Conservation (phyloP, 2,113 vertebrate genomes). For the Microtus montanus region DNA sequence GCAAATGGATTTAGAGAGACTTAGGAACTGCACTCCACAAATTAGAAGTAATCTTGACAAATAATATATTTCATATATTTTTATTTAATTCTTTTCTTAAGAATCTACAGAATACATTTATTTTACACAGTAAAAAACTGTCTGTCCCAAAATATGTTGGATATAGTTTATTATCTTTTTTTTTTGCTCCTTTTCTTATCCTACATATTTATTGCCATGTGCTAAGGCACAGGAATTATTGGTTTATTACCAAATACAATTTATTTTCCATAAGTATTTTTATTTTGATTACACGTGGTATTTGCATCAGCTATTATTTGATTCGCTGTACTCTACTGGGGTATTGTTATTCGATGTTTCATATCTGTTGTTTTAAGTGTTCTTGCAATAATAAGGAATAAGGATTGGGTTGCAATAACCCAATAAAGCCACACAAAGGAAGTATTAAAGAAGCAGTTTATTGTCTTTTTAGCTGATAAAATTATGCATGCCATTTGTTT, state of each 20-base stretch:
- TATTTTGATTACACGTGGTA: not conserved
- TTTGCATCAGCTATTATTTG: not conserved
- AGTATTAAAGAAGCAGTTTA: not conserved
- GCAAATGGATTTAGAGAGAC: slow-evolving; percentile 72
- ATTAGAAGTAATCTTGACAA: slow-evolving; percentile 71
- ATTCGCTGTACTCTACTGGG: not conserved
- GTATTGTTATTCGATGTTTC: slow-evolving; percentile 28
- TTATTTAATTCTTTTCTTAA: slow-evolving; percentile 74
- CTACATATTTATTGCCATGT: not conserved
- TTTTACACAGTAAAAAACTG: slow-evolving; percentile 62
- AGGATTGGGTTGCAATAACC: slow-evolving; percentile 62
- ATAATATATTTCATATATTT: slow-evolving; percentile 65
- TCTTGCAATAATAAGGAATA: slow-evolving; percentile 34
- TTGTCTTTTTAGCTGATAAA: slow-evolving; percentile 64
- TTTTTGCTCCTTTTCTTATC: not conserved
- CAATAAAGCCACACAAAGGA: slow-evolving; percentile 53
- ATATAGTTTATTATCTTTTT: slow-evolving; percentile 36
- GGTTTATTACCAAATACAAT: not conserved
- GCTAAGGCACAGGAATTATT: slow-evolving; percentile 11
- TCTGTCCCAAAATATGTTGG: slow-evolving; percentile 56
- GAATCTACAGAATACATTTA: slow-evolving; percentile 66
- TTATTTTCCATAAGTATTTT: slow-evolving; percentile 37
- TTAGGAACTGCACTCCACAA: slow-evolving; percentile 63
- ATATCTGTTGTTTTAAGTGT: slow-evolving; percentile 61
- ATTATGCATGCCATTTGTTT: not conserved